Evolutionary conservation across 2,888 invertebrate genomes (phyloP).

Genomic region (Pollenia angustigena): DNA sequence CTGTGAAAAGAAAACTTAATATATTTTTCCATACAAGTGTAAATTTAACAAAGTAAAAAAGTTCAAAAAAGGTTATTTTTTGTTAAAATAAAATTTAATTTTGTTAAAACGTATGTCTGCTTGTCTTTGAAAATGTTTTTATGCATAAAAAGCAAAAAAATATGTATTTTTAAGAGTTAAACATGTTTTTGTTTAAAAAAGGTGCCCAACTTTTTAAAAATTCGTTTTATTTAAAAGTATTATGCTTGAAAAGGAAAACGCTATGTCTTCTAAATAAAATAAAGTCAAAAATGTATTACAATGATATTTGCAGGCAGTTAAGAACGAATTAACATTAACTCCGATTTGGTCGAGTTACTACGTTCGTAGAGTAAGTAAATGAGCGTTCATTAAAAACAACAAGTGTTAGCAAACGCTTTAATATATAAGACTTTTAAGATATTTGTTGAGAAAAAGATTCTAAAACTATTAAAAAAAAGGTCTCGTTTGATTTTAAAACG

Average conservation of each 20-base stretch:
- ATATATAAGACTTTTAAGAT: too few species aligned
- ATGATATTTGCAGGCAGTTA: too few species aligned
- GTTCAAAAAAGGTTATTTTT: conserved; percentile 9
- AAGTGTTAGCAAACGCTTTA: too few species aligned
- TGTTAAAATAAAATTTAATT: conserved; percentile 68
- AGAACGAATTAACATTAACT: too few species aligned
- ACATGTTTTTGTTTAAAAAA: conserved; percentile 24
- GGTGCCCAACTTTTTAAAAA: conserved; percentile 25
- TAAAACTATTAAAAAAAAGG: too few species aligned
- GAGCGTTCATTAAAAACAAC: too few species aligned
- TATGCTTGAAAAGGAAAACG: not conserved
- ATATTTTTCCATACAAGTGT: conserved; percentile 41
- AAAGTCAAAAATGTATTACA: too few species aligned
- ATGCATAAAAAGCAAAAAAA: conserved; percentile 27
- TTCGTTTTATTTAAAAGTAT: not conserved
- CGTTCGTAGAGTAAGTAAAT: too few species aligned
- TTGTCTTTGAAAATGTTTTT: not conserved
- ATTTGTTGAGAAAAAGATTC: too few species aligned
- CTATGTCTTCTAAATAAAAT: too few species aligned
- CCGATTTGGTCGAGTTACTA: too few species aligned
- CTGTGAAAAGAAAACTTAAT: conserved; percentile 3
- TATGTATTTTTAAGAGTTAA: conserved; percentile 42
- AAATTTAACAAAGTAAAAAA: conserved; percentile 24
- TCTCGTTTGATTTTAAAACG: too few species aligned
- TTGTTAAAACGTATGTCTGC: conserved; percentile 55